Evolutionary conservation across 2,888 invertebrate genomes (phyloP).

Genomic region (Steinernema hermaphroditum): DNA sequence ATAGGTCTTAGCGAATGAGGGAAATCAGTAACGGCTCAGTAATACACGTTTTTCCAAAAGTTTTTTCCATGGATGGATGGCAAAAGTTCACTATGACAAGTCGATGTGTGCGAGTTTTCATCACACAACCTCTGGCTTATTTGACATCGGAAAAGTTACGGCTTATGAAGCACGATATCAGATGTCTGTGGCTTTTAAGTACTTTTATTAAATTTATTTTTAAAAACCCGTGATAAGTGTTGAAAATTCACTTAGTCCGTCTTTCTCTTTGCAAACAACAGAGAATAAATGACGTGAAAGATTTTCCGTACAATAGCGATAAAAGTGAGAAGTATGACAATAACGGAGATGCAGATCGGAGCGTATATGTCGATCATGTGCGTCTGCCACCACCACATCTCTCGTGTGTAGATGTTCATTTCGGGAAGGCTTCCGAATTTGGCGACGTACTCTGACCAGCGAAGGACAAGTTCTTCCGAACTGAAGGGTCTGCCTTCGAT

Average conservation of each 20-base stretch:
- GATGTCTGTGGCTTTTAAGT: no score
- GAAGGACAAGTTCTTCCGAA: constrained; percentile 1
- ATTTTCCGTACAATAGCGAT: background rate
- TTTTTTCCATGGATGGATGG: background rate
- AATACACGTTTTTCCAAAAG: background rate
- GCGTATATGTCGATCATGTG: constrained; percentile 12
- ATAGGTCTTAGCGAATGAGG: no score
- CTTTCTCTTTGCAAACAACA: background rate
- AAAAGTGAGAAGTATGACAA: background rate
- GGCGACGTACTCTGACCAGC: constrained; percentile 18
- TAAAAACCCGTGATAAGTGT: no score
- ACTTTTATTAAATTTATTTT: no score
- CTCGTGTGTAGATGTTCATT: constrained; percentile 27
- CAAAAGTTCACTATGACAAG: no score
- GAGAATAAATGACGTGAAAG: background rate
- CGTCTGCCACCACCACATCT: constrained; percentile 18
- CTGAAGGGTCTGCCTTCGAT: constrained; percentile 16
- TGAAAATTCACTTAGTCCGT: background rate
- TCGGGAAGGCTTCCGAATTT: constrained; percentile 16
- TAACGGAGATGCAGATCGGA: background rate
- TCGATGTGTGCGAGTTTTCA: no score
- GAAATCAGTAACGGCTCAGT: no score
- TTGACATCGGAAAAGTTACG: no score
- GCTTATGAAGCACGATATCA: no score
- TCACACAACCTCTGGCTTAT: no score